A percentile compares a stretch with the other conserved stretches of the same genome.
Conservation (phyloP, 2,888 invertebrate genomes). For the Plutella xylostella region DNA sequence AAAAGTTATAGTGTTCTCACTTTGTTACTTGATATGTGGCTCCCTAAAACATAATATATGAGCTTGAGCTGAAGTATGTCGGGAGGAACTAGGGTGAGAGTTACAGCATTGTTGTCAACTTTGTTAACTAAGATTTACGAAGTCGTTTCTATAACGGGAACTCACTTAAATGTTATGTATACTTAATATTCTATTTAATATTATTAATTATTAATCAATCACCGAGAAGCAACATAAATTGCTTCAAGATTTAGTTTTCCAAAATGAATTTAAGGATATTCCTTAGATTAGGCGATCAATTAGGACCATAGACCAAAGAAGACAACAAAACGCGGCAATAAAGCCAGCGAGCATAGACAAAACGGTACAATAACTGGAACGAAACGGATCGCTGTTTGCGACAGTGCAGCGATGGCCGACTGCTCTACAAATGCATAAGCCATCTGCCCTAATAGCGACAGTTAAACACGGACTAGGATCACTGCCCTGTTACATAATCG, state of each 20-base stretch:
- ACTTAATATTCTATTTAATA: too few species aligned
- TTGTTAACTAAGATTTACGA: too few species aligned
- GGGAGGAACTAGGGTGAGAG: too few species aligned
- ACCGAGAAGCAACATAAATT: too few species aligned
- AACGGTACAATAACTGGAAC: constrained; percentile 69
- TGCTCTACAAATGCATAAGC: constrained; percentile 71
- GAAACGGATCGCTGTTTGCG: constrained; percentile 68
- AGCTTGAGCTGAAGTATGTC: too few species aligned
- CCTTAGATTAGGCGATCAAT: too few species aligned
- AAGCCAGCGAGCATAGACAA: constrained; percentile 66
- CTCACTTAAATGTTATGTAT: too few species aligned
- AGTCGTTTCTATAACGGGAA: too few species aligned
- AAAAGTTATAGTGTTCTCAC: constrained; percentile 19
- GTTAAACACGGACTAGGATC: constrained; percentile 61
- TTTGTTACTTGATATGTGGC: constrained; percentile 2
- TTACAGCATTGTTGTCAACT: too few species aligned
- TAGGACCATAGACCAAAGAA: constrained; percentile 17
- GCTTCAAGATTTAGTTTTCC: too few species aligned
- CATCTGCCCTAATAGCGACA: constrained; percentile 68
- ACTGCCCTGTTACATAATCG: constrained; percentile 41
- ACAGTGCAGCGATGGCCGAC: constrained; percentile 61
- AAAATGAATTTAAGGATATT: too few species aligned
- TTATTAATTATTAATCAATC: too few species aligned
- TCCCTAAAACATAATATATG: neutral
- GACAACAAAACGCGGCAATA: constrained; percentile 62